Conservation (phyloP, 2,888 invertebrate species). For the Pandemis cinnamomeana region DNA sequence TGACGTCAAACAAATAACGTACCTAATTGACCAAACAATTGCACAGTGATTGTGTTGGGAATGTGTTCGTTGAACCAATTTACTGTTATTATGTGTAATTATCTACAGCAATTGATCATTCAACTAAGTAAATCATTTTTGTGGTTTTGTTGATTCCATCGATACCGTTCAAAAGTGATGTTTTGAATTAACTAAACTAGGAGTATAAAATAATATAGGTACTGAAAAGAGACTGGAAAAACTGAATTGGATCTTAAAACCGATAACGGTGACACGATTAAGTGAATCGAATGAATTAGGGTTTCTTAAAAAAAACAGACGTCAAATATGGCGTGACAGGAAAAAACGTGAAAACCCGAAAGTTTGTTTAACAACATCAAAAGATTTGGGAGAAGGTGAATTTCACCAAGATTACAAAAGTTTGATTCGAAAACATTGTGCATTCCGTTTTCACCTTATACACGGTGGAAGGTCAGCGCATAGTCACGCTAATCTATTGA, state of each 20-base stretch:
- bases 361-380: conserved; percentile 32
- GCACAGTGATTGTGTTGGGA: conserved; percentile 12
- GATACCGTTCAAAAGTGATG: not conserved
- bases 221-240: not conserved
- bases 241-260: too few species aligned
- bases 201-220: not conserved
- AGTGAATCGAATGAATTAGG: not conserved
- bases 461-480: conserved; percentile 16
- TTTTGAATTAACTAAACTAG: not conserved
- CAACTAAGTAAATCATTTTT: not conserved
- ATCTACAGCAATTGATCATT: conserved; percentile 8
- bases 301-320: not conserved
- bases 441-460: conserved; percentile 4
- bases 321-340: conserved; percentile 3
- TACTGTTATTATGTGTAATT: conserved; percentile 27
- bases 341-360: conserved; percentile 17
- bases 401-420: conserved; percentile 28
- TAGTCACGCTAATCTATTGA: conserved; percentile 7
- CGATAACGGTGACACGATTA: too few species aligned
- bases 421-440: conserved; percentile 31
- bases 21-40: conserved; percentile 26
- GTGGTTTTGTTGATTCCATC: not conserved
- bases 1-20: conserved; percentile 12
- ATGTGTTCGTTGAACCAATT: conserved; percentile 9
- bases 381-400: conserved; percentile 19